phyloP scores from a whole-genome alignment of 2,797 vertebrate species.

The Anableps anableps region DNA sequence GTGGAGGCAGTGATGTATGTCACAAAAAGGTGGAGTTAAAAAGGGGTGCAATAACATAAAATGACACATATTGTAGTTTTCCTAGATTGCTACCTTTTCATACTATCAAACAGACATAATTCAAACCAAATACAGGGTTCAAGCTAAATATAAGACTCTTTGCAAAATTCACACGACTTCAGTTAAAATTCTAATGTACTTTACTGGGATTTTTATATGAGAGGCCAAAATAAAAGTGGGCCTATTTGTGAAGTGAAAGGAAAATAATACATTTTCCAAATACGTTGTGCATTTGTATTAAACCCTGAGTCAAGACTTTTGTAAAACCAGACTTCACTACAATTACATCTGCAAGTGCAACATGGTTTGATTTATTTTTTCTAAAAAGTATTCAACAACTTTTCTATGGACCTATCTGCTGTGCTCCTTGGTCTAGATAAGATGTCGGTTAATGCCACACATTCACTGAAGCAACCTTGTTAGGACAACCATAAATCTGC shows the following conservation, averaged over 20 bases:
- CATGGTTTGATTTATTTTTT: neutral
- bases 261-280: neutral
- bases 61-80: constrained; percentile 5
- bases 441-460: constrained; percentile 58
- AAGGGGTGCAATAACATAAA: constrained; percentile 5
- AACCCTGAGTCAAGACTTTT: neutral
- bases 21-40: constrained; percentile 26
- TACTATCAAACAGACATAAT: neutral
- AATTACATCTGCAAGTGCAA: neutral
- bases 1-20: constrained; percentile 54
- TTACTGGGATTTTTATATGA: neutral
- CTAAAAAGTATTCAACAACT: neutral
- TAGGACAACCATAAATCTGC: constrained; percentile 79
- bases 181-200: neutral
- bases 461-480: constrained; percentile 68
- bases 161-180: neutral
- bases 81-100: constrained; percentile 17
- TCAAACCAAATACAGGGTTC: neutral
- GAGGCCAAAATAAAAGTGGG: neutral
- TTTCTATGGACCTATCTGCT: neutral
- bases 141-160: neutral
- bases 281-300: neutral
- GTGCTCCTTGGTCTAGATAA: neutral
- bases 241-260: neutral
- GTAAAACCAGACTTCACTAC: neutral